phyloP scores from a whole-genome alignment of 2,797 vertebrate species.

The Loris lydekkerianus region DNA sequence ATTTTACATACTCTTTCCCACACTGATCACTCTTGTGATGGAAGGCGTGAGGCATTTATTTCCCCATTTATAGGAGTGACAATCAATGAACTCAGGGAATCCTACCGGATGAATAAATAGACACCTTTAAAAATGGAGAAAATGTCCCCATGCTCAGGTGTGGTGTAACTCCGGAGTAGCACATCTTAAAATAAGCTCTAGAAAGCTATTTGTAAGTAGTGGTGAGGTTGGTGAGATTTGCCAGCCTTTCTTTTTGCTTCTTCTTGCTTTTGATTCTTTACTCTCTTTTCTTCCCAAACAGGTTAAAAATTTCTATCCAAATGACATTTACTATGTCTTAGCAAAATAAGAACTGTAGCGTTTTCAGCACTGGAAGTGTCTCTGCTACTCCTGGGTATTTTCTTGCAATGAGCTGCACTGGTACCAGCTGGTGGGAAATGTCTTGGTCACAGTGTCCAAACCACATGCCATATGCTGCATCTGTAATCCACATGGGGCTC shows the following conservation, averaged over 20 bases:
- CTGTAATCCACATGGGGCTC: neutral
- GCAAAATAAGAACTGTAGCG: neutral
- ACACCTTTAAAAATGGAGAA: neutral
- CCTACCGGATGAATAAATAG: neutral
- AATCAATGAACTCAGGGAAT: neutral
- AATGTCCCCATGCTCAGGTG: no score
- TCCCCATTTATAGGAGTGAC: neutral
- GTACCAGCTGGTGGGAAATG: slow-evolving; percentile 53
- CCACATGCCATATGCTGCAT: slow-evolving; percentile 4
- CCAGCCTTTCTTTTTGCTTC: neutral
- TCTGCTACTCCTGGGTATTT: slow-evolving; percentile 33
- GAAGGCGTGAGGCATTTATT: neutral
- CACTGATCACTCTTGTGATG: neutral
- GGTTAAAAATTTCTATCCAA: neutral
- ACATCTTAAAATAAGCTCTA: neutral
- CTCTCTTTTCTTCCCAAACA: neutral
- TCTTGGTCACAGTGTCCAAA: slow-evolving; percentile 60
- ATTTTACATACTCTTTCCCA: neutral
- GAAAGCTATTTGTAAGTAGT: neutral
- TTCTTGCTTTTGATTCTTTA: neutral
- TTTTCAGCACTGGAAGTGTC: neutral
- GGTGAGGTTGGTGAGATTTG: neutral
- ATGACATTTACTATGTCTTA: neutral
- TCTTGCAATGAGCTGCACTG: neutral
- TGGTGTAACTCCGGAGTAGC: neutral